A percentile compares a stretch with the other conserved stretches of the same genome.
These are phyloP conservation scores for Pelobates cultripes DNA, from an alignment of 2,797 vertebrate species.

Conservation along the genomic window DNA sequence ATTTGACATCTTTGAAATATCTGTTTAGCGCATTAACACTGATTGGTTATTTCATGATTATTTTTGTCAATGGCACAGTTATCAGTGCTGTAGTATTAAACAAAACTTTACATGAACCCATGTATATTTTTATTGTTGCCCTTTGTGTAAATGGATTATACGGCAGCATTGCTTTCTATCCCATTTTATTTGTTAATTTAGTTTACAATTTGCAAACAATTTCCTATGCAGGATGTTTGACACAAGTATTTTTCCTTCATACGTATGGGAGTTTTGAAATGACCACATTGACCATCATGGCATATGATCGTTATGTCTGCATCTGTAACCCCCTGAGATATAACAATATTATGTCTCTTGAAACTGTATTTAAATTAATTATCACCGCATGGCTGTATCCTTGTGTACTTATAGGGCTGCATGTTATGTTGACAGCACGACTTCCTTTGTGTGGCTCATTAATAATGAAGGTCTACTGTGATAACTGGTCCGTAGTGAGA, in stretches of 20 bases:
- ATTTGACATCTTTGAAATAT: neutral
- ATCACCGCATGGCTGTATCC: neutral
- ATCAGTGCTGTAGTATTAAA: neutral
- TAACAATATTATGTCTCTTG: slow-evolving; percentile 14
- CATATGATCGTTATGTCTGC: slow-evolving; percentile 21
- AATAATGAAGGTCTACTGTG: slow-evolving; percentile 34
- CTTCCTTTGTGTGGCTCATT: slow-evolving; percentile 13
- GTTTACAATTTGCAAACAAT: neutral
- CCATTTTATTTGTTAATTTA: neutral
- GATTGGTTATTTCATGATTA: neutral
- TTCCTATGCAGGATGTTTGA: slow-evolving; percentile 11
- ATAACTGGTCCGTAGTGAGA: slow-evolving; percentile 32
- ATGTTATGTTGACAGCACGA: neutral
- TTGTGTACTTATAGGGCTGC: neutral
- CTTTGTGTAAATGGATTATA: slow-evolving; percentile 27
- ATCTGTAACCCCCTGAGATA: slow-evolving; percentile 43
- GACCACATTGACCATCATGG: neutral
- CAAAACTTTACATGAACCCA: neutral
- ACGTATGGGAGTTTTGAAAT: neutral
- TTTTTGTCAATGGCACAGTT: neutral
- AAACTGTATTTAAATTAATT: neutral
- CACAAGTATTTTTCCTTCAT: slow-evolving; percentile 12
- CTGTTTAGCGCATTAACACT: neutral
- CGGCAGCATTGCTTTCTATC: slow-evolving; percentile 13
- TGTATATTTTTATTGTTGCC: neutral